Base-by-base conservation (phyloP, 64 coral and sea anemone genomes). In the Astreopora myriophthalma region DNA sequence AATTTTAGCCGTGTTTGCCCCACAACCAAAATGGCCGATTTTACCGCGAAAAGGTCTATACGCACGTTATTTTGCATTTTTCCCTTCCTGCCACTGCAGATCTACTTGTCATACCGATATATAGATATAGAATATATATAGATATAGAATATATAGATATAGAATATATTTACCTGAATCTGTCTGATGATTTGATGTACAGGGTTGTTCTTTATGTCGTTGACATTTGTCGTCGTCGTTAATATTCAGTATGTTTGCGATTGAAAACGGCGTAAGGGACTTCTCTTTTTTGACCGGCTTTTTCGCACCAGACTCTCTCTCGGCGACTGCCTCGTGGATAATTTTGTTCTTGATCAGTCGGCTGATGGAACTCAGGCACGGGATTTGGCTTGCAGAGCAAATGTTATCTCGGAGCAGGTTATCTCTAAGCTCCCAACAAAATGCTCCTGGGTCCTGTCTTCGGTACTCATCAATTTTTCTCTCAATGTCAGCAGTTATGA, bases 401-500 rank as follows among this genome's bases (percentile, higher is more conserved):
- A 92, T 71, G 16, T 69, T 74, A 31, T 92, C 90, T 11, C 57
- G 33, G 8, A 92, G 31, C 34, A 92, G 73, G 33, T 73, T 39
- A 5, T 92, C 81, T 34, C 90, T 71, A 14, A 92, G 37, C 73
- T 92, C 90, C 35, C 90, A 92, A 19, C 80, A 92, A 64, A 92
- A 92, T 29, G 85, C 46, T 10, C 90, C 82, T 12, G 80, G 69
- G 74, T 86, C 85, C 64, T 86, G 33, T 61, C 7, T 86, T 52
- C 90, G 32, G 72, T 92, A 92, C 34, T 92, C 24, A 61, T 92
- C 90, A 65, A 92, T 92, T 75, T 86, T 92, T 48, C 58, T 70
- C 38, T 86, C 90, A 9, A 92, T 92, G 22, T 86, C 82, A 20
- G 82, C 44, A 28, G 90, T 92, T 8, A 92, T 65, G 25, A 86